Evolutionary conservation across 2,797 vertebrate species (phyloP).

Genomic region (Taeniopygia guttata): DNA sequence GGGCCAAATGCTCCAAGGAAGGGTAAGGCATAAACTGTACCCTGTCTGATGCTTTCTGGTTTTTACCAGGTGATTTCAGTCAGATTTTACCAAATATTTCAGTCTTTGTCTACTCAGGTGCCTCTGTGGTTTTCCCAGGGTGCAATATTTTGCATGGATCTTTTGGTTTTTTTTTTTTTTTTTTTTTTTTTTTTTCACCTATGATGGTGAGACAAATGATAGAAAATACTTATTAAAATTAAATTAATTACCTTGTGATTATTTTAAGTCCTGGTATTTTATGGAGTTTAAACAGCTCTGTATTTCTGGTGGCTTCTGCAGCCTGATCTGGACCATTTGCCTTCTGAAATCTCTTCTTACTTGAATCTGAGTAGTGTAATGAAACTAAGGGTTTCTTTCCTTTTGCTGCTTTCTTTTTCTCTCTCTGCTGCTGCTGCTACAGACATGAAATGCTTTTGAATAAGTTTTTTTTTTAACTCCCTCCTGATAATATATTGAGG

Average conservation of each 20-base stretch:
- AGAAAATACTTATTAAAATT: background rate
- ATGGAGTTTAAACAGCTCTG: background rate
- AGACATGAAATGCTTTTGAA: background rate
- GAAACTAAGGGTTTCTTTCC: background rate
- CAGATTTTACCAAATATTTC: too few relatives aligned
- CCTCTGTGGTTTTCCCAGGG: background rate
- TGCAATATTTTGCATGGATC: background rate
- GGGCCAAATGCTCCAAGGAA: background rate
- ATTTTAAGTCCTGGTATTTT: background rate
- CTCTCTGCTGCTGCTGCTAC: background rate
- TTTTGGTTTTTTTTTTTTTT: background rate
- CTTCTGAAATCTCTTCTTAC: background rate
- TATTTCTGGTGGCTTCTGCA: background rate
- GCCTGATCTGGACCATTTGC: background rate
- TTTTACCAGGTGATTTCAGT: background rate
- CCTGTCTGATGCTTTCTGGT: background rate
- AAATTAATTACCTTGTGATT: background rate
- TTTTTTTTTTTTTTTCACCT: fast-evolving
- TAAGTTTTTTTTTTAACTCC: background rate
- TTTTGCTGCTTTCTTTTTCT: background rate
- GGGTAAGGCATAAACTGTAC: background rate
- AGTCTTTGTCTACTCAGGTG: background rate
- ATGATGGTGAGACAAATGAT: background rate
- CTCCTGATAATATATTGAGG: background rate
- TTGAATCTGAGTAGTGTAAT: background rate